These are phyloP conservation scores for Gouania willdenowi DNA, from an alignment of 2,797 vertebrate genomes.

Conservation along the genomic window DNA sequence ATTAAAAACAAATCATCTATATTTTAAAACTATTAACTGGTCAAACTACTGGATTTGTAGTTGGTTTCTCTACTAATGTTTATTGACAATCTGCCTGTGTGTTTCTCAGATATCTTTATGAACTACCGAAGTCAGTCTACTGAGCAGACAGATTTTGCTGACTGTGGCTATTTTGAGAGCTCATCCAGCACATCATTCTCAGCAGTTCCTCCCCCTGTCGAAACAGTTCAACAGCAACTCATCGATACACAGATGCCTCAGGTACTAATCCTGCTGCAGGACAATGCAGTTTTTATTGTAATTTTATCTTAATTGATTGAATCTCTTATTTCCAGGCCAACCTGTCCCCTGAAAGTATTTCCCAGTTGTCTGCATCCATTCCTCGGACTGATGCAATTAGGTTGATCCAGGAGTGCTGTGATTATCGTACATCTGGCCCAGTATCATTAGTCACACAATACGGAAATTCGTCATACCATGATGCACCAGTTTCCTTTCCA, in stretches of 20 bases:
- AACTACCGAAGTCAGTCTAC: slow-evolving; percentile 61
- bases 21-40: no score
- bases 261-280: slow-evolving; percentile 43
- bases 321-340: slow-evolving; percentile 47
- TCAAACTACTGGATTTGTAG: background rate
- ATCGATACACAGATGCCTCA: slow-evolving; percentile 62
- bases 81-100: no score
- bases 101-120: slow-evolving; percentile 76
- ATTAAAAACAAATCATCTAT: no score
- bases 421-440: slow-evolving; percentile 64
- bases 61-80: background rate
- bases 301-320: background rate
- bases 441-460: slow-evolving; percentile 40
- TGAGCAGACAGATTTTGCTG: slow-evolving; percentile 62
- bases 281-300: background rate
- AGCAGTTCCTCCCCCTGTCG: slow-evolving; percentile 30
- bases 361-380: slow-evolving; percentile 50
- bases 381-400: slow-evolving; percentile 43
- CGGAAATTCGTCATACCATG: slow-evolving; percentile 45
- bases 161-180: slow-evolving; percentile 69
- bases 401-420: slow-evolving; percentile 63
- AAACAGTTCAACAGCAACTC: slow-evolving; percentile 49
- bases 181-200: slow-evolving; percentile 48
- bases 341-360: slow-evolving; percentile 48
- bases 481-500: slow-evolving; percentile 39